Base-by-base conservation (phyloP, 53 echinoderm and acorn worm genomes). In the Stichopus horrens region DNA sequence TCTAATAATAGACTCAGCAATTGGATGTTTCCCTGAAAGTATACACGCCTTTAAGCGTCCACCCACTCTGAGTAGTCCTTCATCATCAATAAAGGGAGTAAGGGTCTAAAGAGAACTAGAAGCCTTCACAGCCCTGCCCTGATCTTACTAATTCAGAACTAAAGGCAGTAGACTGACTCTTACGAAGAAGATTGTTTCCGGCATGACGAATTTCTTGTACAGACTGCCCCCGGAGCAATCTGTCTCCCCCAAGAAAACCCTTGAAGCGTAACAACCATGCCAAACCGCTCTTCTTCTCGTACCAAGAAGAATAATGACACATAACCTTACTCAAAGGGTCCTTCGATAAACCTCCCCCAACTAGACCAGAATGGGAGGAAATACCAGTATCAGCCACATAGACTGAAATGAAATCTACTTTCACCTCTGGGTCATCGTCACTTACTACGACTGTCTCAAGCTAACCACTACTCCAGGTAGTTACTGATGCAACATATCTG, bases 401-500 rank as follows among this genome's bases (percentile, higher is more conserved):
- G n/a, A n/a, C n/a, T n/a, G n/a, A n/a, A n/a, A n/a, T n/a, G n/a
- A n/a, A n/a, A n/a, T n/a, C n/a, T n/a, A n/a, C 58, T 58, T 58
- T 58, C 7, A 58, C 58, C 9, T 58, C 58, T 7, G 58, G 58
- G 9, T 58, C 58, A 9, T 74, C 74, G 7, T 20, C 19, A 7
- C 6, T 74, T 22, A 74, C 5, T 5, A 22, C 19, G 74, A 22
- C 6, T 18, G 74, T 6, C 7, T n/a, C 16, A 22, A 74, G 19
- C 18, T 74, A 8, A 22, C 6, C 74, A 22, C 8, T 74, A 74
- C 18, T 5, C 74, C 74, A 74, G 6, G 7, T 18, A 74, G 5
- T n/a, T 74, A 74, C 74, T 16, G 74, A 74, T 18, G 8, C 22
- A 89, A 21, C 58, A 66, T 79, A 18, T 82, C 23, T 19, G 81